Percentiles rank a stretch among this genome's conserved stretches.
phyloP scores from a whole-genome alignment of 2,888 invertebrate species.

The Tenthredo scrophulariae region DNA sequence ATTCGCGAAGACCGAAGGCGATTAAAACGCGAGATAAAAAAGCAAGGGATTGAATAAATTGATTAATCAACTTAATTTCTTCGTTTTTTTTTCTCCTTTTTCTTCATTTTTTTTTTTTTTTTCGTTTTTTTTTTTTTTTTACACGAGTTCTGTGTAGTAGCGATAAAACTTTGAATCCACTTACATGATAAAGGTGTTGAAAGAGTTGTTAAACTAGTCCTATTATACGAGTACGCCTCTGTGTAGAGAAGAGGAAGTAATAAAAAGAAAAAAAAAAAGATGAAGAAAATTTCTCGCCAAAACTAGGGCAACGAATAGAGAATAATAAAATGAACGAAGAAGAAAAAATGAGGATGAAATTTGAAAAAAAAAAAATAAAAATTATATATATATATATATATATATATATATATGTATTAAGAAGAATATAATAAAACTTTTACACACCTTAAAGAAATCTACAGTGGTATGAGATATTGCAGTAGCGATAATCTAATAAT shows the following conservation, averaged over 20 bases:
- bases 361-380: neutral
- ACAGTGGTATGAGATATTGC: neutral
- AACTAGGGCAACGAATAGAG: neutral
- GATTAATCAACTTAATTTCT: too few species aligned
- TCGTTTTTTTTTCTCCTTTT: too few species aligned
- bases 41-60: neutral
- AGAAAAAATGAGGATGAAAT: neutral
- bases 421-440: neutral
- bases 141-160: neutral
- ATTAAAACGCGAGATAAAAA: neutral
- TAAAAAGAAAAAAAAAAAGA: neutral
- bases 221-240: neutral
- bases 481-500: slow-evolving; percentile 34
- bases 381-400: too few species aligned
- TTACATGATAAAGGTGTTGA: neutral
- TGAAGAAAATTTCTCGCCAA: neutral
- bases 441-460: neutral
- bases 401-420: neutral
- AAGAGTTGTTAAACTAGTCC: neutral
- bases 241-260: neutral
- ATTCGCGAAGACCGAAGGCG: too few species aligned
- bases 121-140: neutral
- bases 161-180: neutral
- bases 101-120: neutral
- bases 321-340: neutral